phyloP scores from a whole-genome alignment of 2,888 invertebrate species.

The Cantharis lateralis region DNA sequence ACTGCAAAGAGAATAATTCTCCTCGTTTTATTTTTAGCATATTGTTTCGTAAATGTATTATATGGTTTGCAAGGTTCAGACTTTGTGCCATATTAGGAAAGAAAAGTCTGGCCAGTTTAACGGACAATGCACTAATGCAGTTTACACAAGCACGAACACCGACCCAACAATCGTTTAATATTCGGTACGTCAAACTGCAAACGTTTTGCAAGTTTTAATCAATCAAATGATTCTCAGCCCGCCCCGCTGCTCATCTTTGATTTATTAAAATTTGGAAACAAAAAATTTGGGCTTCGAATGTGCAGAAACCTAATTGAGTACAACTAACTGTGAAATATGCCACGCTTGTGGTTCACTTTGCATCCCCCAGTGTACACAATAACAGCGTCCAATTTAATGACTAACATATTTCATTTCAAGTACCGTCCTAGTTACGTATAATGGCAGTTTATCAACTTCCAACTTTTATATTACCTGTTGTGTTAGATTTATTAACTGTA shows the following conservation, averaged over 20 bases:
- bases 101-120: constrained; percentile 9
- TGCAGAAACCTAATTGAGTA: constrained; percentile 1
- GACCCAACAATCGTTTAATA: background rate
- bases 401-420: constrained; percentile 23
- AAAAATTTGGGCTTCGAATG: background rate
- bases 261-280: background rate
- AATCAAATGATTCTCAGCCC: background rate
- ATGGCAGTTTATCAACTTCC: background rate
- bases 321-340: background rate
- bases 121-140: constrained; percentile 11
- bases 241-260: background rate
- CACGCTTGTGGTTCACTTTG: constrained; percentile 1
- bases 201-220: background rate
- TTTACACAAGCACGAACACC: background rate
- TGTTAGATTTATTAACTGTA: background rate
- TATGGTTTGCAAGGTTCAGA: constrained; percentile 1
- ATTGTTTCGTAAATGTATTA: constrained; percentile 5
- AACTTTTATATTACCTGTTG: background rate
- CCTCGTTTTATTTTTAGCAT: constrained; percentile 5
- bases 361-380: constrained; percentile 12
- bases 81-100: constrained; percentile 12
- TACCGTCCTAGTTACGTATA: constrained; percentile 5
- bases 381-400: constrained; percentile 28
- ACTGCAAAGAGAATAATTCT: background rate
- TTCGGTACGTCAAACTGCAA: background rate